Evolutionary conservation across 2,888 invertebrate species (phyloP).

Genomic region (Stictocephala bisonia): DNA sequence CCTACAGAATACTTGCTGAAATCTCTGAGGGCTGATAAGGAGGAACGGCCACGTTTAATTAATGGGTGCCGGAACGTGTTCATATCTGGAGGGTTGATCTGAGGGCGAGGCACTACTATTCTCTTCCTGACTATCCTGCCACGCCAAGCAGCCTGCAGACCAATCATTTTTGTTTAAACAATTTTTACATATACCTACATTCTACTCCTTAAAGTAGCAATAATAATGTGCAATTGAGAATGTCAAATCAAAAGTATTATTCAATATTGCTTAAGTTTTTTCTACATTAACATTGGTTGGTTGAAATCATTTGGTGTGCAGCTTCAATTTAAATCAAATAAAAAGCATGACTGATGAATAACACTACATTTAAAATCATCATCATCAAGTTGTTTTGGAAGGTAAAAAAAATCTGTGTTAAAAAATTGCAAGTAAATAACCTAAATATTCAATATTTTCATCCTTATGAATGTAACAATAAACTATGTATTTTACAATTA

Average conservation of each 20-base stretch:
- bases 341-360: too few relatives aligned
- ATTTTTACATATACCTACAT: not conserved
- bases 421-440: too few relatives aligned
- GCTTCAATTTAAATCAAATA: too few relatives aligned
- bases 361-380: too few relatives aligned
- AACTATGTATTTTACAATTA: too few relatives aligned
- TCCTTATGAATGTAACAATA: too few relatives aligned
- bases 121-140: not conserved
- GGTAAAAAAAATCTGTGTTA: too few relatives aligned
- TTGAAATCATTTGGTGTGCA: too few relatives aligned
- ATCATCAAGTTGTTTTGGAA: too few relatives aligned
- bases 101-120: not conserved
- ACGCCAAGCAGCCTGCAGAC: constrained; percentile 19
- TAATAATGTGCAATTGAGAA: not conserved
- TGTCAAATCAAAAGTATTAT: not conserved
- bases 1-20: not conserved
- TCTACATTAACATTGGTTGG: too few relatives aligned
- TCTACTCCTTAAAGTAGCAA: not conserved
- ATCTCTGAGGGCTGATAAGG: not conserved
- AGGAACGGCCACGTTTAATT: not conserved
- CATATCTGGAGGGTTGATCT: not conserved
- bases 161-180: not conserved
- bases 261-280: not conserved
- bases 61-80: not conserved
- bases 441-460: too few relatives aligned